These are phyloP conservation scores for Protonibea diacanthus DNA, from an alignment of 2,797 vertebrate species.

Conservation along the genomic window DNA sequence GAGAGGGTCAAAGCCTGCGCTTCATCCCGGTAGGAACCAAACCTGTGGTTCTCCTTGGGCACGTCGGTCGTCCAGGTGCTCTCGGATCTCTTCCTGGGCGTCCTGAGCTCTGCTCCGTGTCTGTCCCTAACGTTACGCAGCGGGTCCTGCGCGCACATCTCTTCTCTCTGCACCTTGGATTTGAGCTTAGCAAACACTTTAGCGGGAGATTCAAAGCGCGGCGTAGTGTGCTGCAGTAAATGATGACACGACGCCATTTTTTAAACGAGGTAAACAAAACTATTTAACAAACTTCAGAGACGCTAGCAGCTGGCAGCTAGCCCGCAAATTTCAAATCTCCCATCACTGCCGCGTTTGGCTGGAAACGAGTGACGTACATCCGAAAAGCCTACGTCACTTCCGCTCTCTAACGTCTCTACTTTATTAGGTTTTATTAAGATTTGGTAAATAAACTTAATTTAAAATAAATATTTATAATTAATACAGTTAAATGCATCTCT, in stretches of 20 bases:
- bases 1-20: conserved; percentile 76
- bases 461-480: background rate
- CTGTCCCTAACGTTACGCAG: background rate
- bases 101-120: background rate
- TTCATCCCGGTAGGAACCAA: conserved; percentile 19
- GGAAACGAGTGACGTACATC: conserved; percentile 33
- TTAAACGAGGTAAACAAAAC: background rate
- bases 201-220: conserved; percentile 75
- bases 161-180: conserved; percentile 73
- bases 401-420: background rate
- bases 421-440: background rate
- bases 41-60: conserved; percentile 25
- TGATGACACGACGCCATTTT: conserved; percentile 51
- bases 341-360: conserved; percentile 29
- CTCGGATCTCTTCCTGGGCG: conserved; percentile 29
- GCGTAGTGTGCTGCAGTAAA: background rate
- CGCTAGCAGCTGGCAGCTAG: conserved; percentile 11
- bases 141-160: background rate
- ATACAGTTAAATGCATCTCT: background rate
- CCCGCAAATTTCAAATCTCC: conserved; percentile 57
- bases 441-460: background rate
- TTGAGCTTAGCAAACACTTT: conserved; percentile 85
- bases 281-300: fast-evolving
- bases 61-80: conserved; percentile 9
- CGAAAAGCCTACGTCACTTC: conserved; percentile 46